Evolutionary conservation across 2,113 vertebrate species (phyloP), one percentile per base, ranked within the genome.

Genomic region (Chaetura pelagica): DNA sequence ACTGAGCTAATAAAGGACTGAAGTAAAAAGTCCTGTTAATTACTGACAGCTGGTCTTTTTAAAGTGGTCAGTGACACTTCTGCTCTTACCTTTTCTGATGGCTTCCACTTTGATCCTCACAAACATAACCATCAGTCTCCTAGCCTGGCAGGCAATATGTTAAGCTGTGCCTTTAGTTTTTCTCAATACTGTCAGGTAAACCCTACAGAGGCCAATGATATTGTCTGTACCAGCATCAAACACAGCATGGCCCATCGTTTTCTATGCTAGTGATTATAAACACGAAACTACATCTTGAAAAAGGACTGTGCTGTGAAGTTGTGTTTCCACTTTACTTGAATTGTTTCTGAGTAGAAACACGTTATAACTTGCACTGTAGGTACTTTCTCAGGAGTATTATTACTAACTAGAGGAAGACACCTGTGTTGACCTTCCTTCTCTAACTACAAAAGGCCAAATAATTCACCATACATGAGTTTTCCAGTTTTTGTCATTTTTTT

Each of bases 311-410:
- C 71, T 42, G n/a, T 27, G 11, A 81, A 68, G 48, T 38, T 85
- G 55, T 88, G 90, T 94, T 97, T 97, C 92, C 93, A 94, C 81
- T 98, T 90, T 92, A 35, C 63, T 68, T 55, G 72, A 95, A 94
- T 91, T 93, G 46, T 12, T 94, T 97, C 91, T 96, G 95, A 97
- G 90, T 91, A 96, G 96, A 97, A 98, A 96, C 95, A 97, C 86
- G 93, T 97, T 96, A 94, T 58, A 93, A 74, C 72, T 94, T 74
- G 82, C 62, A 77, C 24, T 5, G 4, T 51, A 57, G 57, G 66
- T 26, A 11, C 22, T 88, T 84, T 97, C 96, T 96, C 95, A 29
- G 84, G 96, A 96, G 82, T 82, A 94, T 91, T 94, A 92, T 67
- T 66, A 5, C 90, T 96, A 89, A 94, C 48, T 89, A 51, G 95